Base-by-base conservation (phyloP, 1,140 invertebrate species). In the Drosophila pallidifrons region DNA sequence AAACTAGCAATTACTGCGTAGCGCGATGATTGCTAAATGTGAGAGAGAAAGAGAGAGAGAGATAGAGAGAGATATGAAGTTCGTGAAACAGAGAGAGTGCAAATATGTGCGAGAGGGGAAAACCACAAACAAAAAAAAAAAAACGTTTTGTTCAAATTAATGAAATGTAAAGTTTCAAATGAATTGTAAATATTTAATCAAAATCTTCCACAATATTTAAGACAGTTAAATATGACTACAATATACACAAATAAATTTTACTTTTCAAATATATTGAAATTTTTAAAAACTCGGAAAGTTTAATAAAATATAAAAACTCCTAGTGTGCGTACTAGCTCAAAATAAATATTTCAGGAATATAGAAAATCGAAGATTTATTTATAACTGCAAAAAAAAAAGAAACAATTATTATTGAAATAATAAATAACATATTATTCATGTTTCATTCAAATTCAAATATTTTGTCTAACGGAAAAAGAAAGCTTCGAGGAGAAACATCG, bases 381-480 rank as follows among this genome's bases (percentile, higher is more conserved):
- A 25, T 0, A 4, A 25, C 20, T 25, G 20, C 20, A 25, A 25
- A 25, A 3, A 16, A 16, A 25, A 25, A 25, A 25, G 20, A 25
- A 25, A 25, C 20, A 25, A 0, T 25, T 4, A 25, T 25, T 25
- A 25, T 25, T 45, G n/a, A 11, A 13, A 46, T 13, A 45, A 11
- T 59, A 28, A 58, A 13, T 28, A n/a, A n/a, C n/a, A n/a, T n/a
- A 30, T 6, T 46, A 45, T 45, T 45, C 5, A 57, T 8, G 45
- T 28, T 45, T 45, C 8, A 41, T 41, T 10, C 2, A 10, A 41
- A 67, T 78, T 75, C 57, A 71, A 82, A 82, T 70, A 5, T 43
- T 20, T 5, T 35, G 51, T 32, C 8, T 61, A 79, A 79, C 81
- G 66, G 81, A 8, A n/a, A 15, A n/a, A 7, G 28, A 66, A 74